Evolutionary conservation across 2,797 vertebrate genomes (phyloP), one percentile per base, ranked within the genome.

Genomic region (Heterohyrax brucei): DNA sequence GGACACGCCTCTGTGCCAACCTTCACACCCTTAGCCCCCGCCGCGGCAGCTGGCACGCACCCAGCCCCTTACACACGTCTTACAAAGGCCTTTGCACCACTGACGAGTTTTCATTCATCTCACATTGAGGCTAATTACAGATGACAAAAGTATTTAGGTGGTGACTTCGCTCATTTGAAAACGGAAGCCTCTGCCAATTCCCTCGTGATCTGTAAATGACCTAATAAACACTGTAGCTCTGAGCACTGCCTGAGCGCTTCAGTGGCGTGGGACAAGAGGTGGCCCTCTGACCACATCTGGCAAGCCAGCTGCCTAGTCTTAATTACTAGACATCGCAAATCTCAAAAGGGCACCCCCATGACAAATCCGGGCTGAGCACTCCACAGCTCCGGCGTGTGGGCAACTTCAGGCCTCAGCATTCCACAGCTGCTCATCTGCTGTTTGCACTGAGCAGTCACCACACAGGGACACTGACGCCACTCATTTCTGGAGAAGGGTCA

Each of bases 251-350:
- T 48, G 8, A 12, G 91, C n/a, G 72, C 75, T 61, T 78, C 33
- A 80, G 10, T 66, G 28, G 95, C 5, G 24, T 0, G 16, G 44
- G 8, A 70, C 9, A 64, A n/a, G 81, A 59, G 28, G 18, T 7
- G 91, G 10, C 75, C n/a, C 75, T 22, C 85, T 81, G 94, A 91
- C 44, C 87, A 21, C 18, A 18, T 68, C 53, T 95, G 92, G 94
- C 64, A 95, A 95, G 50, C 6, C 6, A 66, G 89, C 85, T 77
- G 81, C 90, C 78, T 64, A 26, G 33, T 87, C 89, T 92, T 96
- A 93, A 92, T 95, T 79, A 95, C 80, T 78, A 89, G 73, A 90
- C 39, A 30, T 2, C n/a, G n/a, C 14, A 50, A 82, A 68, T 64
- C 83, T 76, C 3, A 61, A n/a, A 83, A 70, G n/a, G 50, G 78